A percentile compares a stretch with the other conserved stretches of the same genome.
phyloP scores from a whole-genome alignment of 2,113 vertebrate species.

The Actinemys pallida region DNA sequence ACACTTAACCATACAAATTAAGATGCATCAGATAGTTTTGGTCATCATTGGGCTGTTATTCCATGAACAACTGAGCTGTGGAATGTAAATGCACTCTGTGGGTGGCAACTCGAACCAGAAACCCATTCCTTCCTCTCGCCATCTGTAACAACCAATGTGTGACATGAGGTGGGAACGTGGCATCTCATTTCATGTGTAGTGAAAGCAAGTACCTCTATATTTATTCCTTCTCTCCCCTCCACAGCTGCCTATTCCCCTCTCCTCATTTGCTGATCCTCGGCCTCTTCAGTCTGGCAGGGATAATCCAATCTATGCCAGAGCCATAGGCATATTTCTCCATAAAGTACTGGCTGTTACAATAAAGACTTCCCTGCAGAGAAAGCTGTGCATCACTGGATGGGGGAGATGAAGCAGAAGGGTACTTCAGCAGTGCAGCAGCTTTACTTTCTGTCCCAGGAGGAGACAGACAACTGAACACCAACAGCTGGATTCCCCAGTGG shows the following conservation, averaged over 20 bases:
- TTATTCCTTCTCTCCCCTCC: background rate
- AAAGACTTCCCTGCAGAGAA: background rate
- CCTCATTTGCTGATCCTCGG: slow-evolving; percentile 25
- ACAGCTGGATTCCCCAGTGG: background rate
- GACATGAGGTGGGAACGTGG: slow-evolving; percentile 69
- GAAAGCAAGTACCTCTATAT: slow-evolving; percentile 53
- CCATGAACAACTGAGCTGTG: slow-evolving; percentile 60
- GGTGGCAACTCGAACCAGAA: slow-evolving; percentile 62
- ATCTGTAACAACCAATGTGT: slow-evolving; percentile 71
- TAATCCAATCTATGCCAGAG: background rate
- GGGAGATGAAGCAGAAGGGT: background rate
- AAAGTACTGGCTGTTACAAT: background rate
- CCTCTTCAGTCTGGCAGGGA: slow-evolving; percentile 25
- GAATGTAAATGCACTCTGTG: slow-evolving; percentile 61
- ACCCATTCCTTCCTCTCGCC: slow-evolving; percentile 67
- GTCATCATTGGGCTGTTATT: slow-evolving; percentile 47
- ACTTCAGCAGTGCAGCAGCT: background rate
- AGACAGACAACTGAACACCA: slow-evolving; percentile 27
- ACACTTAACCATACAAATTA: background rate
- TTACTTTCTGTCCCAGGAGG: slow-evolving; percentile 15
- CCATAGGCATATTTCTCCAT: background rate
- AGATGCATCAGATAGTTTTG: background rate
- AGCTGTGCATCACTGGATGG: background rate
- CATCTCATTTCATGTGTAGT: slow-evolving; percentile 71
- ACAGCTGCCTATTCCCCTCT: slow-evolving; percentile 45